Percentiles rank a stretch among this genome's conserved stretches.
phyloP scores from a whole-genome alignment of 2,888 invertebrate genomes.

The Synergus gifuensis region DNA sequence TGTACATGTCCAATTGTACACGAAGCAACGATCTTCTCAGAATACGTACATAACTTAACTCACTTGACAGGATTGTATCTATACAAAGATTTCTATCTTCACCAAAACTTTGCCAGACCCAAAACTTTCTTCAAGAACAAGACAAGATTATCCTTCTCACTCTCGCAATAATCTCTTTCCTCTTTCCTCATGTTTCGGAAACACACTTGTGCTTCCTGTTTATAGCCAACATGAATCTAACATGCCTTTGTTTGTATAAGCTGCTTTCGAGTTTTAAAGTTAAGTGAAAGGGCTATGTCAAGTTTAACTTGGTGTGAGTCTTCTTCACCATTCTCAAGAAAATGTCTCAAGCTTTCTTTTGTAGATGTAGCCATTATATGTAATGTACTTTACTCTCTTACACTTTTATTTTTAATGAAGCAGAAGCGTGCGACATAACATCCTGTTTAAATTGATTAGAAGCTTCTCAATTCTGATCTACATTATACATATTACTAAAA shows the following conservation, averaged over 20 bases:
- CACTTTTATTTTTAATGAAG: too few species aligned
- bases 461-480: too few species aligned
- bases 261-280: not conserved
- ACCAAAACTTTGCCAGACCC: slow-evolving; percentile 10
- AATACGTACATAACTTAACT: slow-evolving; percentile 21
- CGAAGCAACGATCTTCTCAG: slow-evolving; percentile 14
- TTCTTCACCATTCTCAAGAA: not conserved
- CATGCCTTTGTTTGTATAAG: slow-evolving; percentile 18
- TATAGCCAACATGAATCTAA: slow-evolving; percentile 20
- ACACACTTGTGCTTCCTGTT: slow-evolving; percentile 35
- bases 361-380: not conserved
- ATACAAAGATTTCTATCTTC: slow-evolving; percentile 29
- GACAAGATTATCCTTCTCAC: not conserved
- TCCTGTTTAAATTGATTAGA: too few species aligned
- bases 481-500: too few species aligned
- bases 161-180: slow-evolving; percentile 11
- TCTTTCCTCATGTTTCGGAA: slow-evolving; percentile 34
- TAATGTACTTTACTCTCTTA: too few species aligned
- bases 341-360: not conserved
- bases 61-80: slow-evolving; percentile 8
- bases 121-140: slow-evolving; percentile 7
- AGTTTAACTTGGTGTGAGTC: not conserved
- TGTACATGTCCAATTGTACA: not conserved
- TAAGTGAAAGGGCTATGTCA: slow-evolving; percentile 13
- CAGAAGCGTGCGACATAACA: too few species aligned